phyloP scores from a whole-genome alignment of 2,113 vertebrate species.

The Tursiops truncatus region DNA sequence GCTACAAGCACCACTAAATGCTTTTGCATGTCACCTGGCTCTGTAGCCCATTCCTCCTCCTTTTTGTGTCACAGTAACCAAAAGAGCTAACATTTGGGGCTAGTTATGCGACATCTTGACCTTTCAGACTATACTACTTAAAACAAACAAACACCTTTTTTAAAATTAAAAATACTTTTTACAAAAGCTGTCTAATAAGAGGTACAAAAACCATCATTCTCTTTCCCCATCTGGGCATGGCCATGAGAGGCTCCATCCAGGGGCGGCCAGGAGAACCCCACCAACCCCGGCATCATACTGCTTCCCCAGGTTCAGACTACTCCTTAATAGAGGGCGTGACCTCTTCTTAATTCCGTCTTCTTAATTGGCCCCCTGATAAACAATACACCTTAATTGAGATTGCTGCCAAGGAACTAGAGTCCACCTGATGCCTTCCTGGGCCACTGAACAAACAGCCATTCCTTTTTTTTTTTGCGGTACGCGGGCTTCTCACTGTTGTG shows the following conservation, averaged over 20 bases:
- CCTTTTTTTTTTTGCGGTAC: neutral
- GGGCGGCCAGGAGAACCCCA: neutral
- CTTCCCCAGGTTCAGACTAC: neutral
- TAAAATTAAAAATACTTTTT: neutral
- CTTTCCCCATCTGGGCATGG: neutral
- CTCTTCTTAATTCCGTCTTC: neutral
- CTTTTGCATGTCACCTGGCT: neutral
- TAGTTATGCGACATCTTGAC: neutral
- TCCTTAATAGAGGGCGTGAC: neutral
- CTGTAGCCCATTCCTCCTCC: neutral
- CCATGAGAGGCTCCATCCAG: neutral
- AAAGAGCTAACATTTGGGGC: neutral
- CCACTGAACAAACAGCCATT: neutral
- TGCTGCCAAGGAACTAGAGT: neutral
- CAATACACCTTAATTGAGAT: neutral
- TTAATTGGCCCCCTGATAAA: constrained; percentile 44
- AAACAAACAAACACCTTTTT: neutral
- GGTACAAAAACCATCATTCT: neutral
- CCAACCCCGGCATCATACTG: neutral
- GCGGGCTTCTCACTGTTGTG: too few species aligned
- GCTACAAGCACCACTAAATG: neutral
- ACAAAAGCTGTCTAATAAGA: neutral
- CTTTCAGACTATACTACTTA: neutral
- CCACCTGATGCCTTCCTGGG: neutral
- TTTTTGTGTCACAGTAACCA: neutral